These are phyloP conservation scores for Oreonectes daqikongensis DNA, from an alignment of 2,797 vertebrate species.

Conservation along the genomic window DNA sequence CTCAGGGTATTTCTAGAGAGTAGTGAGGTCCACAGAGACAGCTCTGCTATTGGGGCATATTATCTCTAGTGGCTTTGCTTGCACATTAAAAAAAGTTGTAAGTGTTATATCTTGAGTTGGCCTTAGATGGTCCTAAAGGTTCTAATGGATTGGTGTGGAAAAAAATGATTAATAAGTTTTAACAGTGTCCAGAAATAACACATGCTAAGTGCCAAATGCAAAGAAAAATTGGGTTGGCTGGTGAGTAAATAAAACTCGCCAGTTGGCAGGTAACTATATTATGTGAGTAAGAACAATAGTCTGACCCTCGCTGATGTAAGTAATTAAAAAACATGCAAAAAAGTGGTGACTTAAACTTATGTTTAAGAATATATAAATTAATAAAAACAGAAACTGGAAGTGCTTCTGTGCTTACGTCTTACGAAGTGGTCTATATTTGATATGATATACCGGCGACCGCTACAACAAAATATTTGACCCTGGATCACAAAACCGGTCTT, in stretches of 20 bases:
- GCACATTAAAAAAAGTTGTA: neutral
- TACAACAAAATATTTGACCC: no score
- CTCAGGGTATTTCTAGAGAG: conserved; percentile 14
- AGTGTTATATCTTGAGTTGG: neutral
- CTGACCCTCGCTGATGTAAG: neutral
- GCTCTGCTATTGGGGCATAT: neutral
- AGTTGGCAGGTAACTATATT: neutral
- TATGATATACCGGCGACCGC: no score
- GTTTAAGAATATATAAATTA: no score
- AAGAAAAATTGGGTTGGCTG: neutral
- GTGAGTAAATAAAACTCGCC: neutral
- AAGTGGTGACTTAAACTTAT: no score
- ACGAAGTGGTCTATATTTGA: no score
- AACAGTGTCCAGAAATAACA: neutral
- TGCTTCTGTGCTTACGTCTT: no score
- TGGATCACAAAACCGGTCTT: no score
- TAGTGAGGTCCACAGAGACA: conserved; percentile 2
- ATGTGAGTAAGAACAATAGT: neutral
- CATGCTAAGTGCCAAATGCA: neutral
- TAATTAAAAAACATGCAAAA: no score
- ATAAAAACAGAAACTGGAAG: no score
- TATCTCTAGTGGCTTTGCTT: neutral
- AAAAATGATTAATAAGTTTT: neutral
- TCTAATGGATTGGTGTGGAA: neutral
- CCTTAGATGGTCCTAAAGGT: neutral